These are phyloP conservation scores for Nothura maculosa DNA, from an alignment of 2,797 vertebrate species.

Conservation along the genomic window DNA sequence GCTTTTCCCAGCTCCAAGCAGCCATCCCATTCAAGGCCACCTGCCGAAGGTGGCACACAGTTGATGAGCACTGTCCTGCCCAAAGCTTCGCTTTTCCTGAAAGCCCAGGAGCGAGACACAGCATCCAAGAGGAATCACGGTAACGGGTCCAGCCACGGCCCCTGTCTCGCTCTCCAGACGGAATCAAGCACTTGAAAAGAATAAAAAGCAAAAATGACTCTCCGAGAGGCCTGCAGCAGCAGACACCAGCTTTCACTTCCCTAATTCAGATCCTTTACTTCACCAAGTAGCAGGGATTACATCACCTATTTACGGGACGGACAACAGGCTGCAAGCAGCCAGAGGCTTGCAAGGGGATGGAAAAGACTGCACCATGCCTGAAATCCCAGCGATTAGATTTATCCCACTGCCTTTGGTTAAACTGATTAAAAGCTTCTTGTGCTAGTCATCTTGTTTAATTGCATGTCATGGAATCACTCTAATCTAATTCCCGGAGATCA, in stretches of 20 bases:
- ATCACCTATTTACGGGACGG: background rate
- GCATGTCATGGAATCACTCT: background rate
- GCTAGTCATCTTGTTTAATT: background rate
- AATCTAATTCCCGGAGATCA: background rate
- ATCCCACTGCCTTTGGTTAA: background rate
- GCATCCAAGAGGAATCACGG: background rate
- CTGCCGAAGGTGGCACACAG: background rate
- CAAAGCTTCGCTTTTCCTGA: background rate
- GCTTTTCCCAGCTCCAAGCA: background rate
- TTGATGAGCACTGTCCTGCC: background rate
- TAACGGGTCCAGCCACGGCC: background rate
- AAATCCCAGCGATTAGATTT: background rate
- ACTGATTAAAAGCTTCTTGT: background rate
- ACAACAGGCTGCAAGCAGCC: background rate
- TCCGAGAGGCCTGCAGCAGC: background rate
- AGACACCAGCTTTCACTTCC: background rate
- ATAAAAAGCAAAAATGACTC: background rate
- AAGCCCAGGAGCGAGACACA: background rate
- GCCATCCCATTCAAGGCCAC: background rate
- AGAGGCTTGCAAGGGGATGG: background rate
- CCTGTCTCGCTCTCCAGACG: rapidly evolving
- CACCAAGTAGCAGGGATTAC: background rate
- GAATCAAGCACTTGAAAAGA: background rate
- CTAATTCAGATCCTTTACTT: background rate
- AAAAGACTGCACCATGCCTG: background rate